Evolutionary conservation across 2,797 vertebrate genomes (phyloP).

Genomic region (Orestias chungarensis): DNA sequence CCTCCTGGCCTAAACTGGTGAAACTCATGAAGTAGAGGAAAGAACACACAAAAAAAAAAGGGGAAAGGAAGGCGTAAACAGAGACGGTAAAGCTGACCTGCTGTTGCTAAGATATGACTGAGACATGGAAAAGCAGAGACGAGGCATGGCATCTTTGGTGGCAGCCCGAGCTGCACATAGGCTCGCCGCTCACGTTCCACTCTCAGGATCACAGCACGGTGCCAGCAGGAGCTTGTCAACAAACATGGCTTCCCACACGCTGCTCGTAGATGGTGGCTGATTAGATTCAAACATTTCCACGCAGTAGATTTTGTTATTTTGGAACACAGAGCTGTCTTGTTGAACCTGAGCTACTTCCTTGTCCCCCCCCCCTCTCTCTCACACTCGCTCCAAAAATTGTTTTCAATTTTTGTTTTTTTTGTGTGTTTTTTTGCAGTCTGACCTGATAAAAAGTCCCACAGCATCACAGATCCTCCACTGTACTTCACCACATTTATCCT

Average conservation of each 20-base stretch:
- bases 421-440: too few relatives aligned
- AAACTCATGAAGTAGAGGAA: neutral
- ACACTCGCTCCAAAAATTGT: too few relatives aligned
- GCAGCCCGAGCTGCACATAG: constrained; percentile 60
- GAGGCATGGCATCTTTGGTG: constrained; percentile 54
- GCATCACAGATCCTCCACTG: neutral
- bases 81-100: constrained; percentile 7
- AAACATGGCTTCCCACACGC: constrained; percentile 10
- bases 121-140: constrained; percentile 52
- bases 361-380: too few relatives aligned
- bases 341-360: neutral
- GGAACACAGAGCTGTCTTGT: neutral
- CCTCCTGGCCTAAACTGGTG: constrained; percentile 15
- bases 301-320: neutral
- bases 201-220: constrained; percentile 4
- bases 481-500: neutral
- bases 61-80: neutral
- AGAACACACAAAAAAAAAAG: too few relatives aligned
- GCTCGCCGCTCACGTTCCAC: constrained; percentile 17
- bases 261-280: constrained; percentile 30
- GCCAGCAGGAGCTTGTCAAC: constrained; percentile 27
- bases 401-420: too few relatives aligned
- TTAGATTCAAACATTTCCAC: neutral
- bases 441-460: neutral
- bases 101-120: constrained; percentile 28